Conservation (phyloP, 2,113 vertebrate genomes). For the Euleptes europaea region DNA sequence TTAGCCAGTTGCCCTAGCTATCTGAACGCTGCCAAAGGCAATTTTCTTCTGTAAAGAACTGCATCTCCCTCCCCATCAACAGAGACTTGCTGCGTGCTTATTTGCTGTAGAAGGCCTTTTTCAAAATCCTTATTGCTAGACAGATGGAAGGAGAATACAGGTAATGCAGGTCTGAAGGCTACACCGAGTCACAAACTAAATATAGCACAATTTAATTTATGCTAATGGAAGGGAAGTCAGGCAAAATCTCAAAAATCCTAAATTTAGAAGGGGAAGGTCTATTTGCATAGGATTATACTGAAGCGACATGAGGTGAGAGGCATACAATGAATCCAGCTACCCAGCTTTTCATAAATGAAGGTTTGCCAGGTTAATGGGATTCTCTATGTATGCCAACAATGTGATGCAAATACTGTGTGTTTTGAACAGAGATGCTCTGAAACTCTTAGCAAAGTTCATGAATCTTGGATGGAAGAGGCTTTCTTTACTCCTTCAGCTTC, state of each 20-base stretch:
- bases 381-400: background rate
- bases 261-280: background rate
- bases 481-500: background rate
- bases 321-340: background rate
- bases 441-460: background rate
- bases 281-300: background rate
- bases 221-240: background rate
- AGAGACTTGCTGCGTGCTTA: background rate
- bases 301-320: background rate
- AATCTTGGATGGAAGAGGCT: background rate
- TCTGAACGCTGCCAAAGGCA: background rate
- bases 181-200: background rate
- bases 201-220: constrained; percentile 14
- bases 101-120: background rate
- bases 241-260: background rate
- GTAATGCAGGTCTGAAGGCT: background rate
- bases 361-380: constrained; percentile 1
- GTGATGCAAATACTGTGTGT: background rate
- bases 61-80: background rate
- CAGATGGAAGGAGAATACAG: background rate
- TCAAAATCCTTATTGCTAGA: background rate
- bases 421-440: background rate
- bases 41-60: background rate
- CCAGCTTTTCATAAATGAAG: background rate
- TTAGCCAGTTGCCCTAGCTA: background rate